Percentiles rank a stretch among this genome's conserved stretches.
Conservation (phyloP, 2,888 invertebrate species). For the Acholoe squamosa region DNA sequence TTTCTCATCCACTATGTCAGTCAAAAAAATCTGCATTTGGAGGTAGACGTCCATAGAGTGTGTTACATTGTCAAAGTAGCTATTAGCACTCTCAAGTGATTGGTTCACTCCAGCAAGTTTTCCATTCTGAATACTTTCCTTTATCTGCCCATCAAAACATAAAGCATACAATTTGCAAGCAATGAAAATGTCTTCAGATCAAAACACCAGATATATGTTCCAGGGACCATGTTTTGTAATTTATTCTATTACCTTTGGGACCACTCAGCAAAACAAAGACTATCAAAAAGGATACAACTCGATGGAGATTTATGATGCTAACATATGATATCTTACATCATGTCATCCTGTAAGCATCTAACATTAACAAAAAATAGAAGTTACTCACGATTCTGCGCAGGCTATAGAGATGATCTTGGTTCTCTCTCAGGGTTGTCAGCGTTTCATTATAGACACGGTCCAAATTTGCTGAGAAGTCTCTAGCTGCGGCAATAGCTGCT, state of each 20-base stretch:
- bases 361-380: too few relatives aligned
- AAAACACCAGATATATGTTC: too few relatives aligned
- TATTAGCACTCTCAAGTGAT: not conserved
- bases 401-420: not conserved
- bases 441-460: not conserved
- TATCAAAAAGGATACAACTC: too few relatives aligned
- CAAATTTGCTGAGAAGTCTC: not conserved
- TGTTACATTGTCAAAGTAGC: constrained; percentile 23
- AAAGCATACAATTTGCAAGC: too few relatives aligned
- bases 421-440: not conserved
- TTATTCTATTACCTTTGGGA: not conserved
- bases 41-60: not conserved
- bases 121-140: not conserved
- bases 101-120: not conserved
- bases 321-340: too few relatives aligned
- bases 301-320: too few relatives aligned
- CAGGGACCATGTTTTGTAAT: not conserved
- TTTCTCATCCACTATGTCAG: not conserved
- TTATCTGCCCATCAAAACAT: too few relatives aligned
- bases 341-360: too few relatives aligned
- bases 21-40: not conserved
- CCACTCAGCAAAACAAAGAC: too few relatives aligned
- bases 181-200: too few relatives aligned
- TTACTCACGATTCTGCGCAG: not conserved
- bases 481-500: not conserved